phyloP scores from a whole-genome alignment of 1,140 invertebrate genomes.

The Danaus plexippus region DNA sequence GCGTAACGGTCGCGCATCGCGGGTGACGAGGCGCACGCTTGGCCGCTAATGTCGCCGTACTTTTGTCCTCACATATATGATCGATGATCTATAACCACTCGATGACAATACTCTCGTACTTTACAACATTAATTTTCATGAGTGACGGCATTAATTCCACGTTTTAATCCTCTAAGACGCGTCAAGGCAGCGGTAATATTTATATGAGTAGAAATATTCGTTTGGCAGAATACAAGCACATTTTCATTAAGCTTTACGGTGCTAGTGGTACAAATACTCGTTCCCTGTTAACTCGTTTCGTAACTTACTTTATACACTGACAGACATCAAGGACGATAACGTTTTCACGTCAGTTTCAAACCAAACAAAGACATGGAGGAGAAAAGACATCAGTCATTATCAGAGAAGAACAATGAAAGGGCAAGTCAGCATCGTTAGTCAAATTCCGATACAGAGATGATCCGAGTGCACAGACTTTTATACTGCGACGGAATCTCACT shows the following conservation, averaged over 20 bases:
- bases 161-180: too few relatives aligned
- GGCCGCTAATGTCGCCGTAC: constrained; percentile 13
- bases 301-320: constrained; percentile 43
- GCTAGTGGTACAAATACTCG: too few relatives aligned
- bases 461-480: constrained; percentile 24
- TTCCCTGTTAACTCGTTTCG: constrained; percentile 22
- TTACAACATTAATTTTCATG: too few relatives aligned
- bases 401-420: constrained; percentile 58
- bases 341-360: constrained; percentile 59
- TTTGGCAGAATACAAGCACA: too few relatives aligned
- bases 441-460: constrained; percentile 22
- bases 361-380: constrained; percentile 57
- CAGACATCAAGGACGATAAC: constrained; percentile 48
- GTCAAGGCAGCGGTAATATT: too few relatives aligned
- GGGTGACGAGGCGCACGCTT: constrained; percentile 23
- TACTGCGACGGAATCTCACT: neutral
- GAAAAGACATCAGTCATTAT: constrained; percentile 64
- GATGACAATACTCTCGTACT: too few relatives aligned
- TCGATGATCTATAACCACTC: too few relatives aligned
- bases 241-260: too few relatives aligned
- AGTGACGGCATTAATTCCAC: too few relatives aligned
- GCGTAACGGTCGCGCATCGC: constrained; percentile 30
- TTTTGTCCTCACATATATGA: neutral
- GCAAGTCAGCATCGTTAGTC: constrained; percentile 60
- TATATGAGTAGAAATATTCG: too few relatives aligned